Percentiles rank a stretch among this genome's conserved stretches.
Evolutionary conservation across 2,113 vertebrate species (phyloP).

Genomic region (Haliaeetus leucogaster): DNA sequence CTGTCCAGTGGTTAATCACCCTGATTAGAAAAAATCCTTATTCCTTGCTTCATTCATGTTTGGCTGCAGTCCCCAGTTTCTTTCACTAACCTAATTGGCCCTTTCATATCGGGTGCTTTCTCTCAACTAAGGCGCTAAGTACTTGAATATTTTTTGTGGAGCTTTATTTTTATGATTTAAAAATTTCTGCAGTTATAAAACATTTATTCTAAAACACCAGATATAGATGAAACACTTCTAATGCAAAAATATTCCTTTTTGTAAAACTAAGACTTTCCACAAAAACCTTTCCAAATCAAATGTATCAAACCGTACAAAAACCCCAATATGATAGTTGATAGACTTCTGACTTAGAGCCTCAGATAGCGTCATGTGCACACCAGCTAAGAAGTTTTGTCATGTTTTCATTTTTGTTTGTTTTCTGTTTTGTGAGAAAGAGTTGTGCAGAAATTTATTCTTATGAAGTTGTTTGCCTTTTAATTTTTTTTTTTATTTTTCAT

Average conservation of each 20-base stretch:
- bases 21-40: background rate
- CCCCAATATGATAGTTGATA: background rate
- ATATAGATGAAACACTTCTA: background rate
- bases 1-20: background rate
- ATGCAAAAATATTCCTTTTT: background rate
- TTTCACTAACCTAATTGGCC: background rate
- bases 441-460: background rate
- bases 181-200: background rate
- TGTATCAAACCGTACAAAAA: background rate
- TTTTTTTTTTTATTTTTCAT: background rate
- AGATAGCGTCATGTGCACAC: rapidly evolving
- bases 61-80: background rate
- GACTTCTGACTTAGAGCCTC: background rate
- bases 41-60: background rate
- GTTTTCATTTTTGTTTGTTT: background rate
- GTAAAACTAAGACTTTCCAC: background rate
- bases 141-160: background rate
- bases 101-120: background rate
- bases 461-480: background rate
- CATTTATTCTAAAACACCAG: background rate
- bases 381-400: background rate
- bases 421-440: background rate
- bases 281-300: background rate
- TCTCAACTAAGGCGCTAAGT: background rate
- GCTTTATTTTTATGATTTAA: background rate